Conservation (phyloP, 37 sponge, comb jelly and placozoan genomes). For the Beroe forskalii region DNA sequence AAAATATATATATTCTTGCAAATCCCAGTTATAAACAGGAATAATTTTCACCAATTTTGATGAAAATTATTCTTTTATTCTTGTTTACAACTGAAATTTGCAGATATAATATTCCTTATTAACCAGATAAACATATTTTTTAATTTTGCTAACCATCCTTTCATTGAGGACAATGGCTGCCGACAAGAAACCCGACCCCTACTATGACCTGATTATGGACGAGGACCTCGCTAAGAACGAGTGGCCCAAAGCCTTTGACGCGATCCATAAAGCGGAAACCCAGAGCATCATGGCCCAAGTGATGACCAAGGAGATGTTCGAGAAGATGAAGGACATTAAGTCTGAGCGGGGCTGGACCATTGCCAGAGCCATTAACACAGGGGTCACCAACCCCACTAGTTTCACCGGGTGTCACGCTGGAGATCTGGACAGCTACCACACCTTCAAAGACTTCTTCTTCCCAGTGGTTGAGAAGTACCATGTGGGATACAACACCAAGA, state of each 20-base stretch:
- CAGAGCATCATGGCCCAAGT: conserved; percentile 66
- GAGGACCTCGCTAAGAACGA: conserved; percentile 69
- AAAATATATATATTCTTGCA: too few species aligned
- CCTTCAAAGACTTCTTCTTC: conserved; percentile 67
- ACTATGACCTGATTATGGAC: conserved; percentile 74
- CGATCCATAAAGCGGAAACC: conserved; percentile 58
- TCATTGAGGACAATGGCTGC: not conserved
- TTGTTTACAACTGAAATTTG: too few species aligned
- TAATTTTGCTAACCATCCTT: too few species aligned
- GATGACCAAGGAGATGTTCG: conserved; percentile 72
- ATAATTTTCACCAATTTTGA: too few species aligned
- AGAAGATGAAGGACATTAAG: conserved; percentile 67
- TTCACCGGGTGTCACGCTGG: conserved; percentile 77
- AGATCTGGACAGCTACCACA: conserved; percentile 71
- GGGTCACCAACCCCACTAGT: conserved; percentile 47
- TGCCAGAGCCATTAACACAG: conserved; percentile 77
- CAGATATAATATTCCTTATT: too few species aligned
- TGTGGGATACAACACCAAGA: conserved; percentile 67
- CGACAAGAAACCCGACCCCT: conserved; percentile 65
- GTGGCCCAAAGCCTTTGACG: conserved; percentile 68
- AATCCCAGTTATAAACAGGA: too few species aligned
- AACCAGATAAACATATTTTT: too few species aligned
- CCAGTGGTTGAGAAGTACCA: conserved; percentile 73
- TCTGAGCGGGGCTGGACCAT: conserved; percentile 72
- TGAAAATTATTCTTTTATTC: too few species aligned